These are phyloP conservation scores for Hylaea fasciaria DNA, from an alignment of 2,888 invertebrate species.

Conservation along the genomic window DNA sequence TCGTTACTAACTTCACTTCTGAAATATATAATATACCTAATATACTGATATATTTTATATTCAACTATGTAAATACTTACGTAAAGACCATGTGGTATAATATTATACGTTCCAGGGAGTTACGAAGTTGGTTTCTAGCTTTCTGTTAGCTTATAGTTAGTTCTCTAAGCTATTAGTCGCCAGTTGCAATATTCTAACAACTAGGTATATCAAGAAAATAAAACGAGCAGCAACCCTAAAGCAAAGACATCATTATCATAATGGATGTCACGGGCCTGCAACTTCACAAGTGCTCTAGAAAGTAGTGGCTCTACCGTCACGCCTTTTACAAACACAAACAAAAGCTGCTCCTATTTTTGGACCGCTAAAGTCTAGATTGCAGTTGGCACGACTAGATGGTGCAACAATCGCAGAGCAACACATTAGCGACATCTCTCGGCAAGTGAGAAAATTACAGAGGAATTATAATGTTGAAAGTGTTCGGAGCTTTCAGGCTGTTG, in stretches of 20 bases:
- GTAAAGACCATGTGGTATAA: too few relatives aligned
- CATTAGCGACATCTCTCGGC: conserved; percentile 81
- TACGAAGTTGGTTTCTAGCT: too few relatives aligned
- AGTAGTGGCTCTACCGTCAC: conserved; percentile 59
- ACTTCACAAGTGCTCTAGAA: conserved; percentile 77
- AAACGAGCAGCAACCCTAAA: conserved; percentile 60
- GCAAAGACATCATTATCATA: conserved; percentile 78
- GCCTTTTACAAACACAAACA: conserved; percentile 18
- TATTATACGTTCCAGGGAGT: too few relatives aligned
- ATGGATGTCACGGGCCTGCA: conserved; percentile 82
- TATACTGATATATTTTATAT: too few relatives aligned
- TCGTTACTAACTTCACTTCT: too few relatives aligned
- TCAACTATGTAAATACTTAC: too few relatives aligned
- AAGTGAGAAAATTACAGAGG: conserved; percentile 79
- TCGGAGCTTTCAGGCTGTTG: conserved; percentile 55
- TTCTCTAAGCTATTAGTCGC: too few relatives aligned
- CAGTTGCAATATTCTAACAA: too few relatives aligned
- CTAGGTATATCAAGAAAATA: too few relatives aligned
- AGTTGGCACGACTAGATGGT: conserved; percentile 66
- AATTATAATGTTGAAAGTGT: conserved; percentile 70
- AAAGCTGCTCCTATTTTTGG: conserved; percentile 44
- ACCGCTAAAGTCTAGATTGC: conserved; percentile 50
- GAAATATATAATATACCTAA: too few relatives aligned
- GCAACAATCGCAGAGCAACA: conserved; percentile 75
- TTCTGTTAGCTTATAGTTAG: too few relatives aligned